These are phyloP conservation scores for Ispidina picta DNA, from an alignment of 2,797 vertebrate genomes.

Conservation along the genomic window DNA sequence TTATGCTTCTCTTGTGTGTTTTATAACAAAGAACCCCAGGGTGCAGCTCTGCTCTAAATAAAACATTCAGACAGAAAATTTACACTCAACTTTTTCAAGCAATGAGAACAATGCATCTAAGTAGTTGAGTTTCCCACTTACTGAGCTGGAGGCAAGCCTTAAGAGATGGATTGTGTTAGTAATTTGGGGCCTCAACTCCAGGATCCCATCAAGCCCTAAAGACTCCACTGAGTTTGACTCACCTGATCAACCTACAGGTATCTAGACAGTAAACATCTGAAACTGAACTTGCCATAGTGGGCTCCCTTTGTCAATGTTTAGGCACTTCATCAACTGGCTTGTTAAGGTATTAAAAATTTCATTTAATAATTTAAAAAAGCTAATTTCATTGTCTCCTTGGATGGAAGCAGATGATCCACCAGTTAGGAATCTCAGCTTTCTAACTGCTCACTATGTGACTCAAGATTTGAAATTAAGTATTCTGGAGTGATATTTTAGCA, in stretches of 20 bases:
- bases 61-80: not conserved
- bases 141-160: not conserved
- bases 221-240: not conserved
- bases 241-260: not conserved
- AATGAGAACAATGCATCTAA: not conserved
- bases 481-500: not conserved
- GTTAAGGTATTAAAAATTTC: not conserved
- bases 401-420: not conserved
- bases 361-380: not conserved
- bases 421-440: not conserved
- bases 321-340: not conserved
- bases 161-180: not conserved
- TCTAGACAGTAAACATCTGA: not conserved
- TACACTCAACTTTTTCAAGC: not conserved
- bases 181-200: not conserved
- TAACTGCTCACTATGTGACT: not conserved
- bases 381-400: not conserved
- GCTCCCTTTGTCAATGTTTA: not conserved
- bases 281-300: not conserved
- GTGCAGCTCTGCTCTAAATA: not conserved
- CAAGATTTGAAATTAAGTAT: not conserved
- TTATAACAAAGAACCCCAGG: constrained; percentile 42
- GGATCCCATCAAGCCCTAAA: not conserved
- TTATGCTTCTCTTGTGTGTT: not conserved
- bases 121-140: not conserved